Evolutionary conservation across 2,888 invertebrate species (phyloP), one percentile per base, ranked within the genome.

Genomic region (Congeria kusceri): DNA sequence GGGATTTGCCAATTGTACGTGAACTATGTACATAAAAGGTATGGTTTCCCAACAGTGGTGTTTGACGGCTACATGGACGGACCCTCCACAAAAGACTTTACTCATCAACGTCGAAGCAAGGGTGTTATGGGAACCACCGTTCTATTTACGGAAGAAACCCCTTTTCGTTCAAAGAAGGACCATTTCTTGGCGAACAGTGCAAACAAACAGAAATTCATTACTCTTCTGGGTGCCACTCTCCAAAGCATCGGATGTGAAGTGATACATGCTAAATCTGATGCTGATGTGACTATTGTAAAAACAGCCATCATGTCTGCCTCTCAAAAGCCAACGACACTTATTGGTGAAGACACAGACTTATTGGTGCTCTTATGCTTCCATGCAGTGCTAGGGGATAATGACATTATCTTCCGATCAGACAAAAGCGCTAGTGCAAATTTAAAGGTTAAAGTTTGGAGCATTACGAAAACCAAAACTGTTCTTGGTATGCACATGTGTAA

Each of bases 271-370:
- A 27, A 15, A 5, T 79, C 74, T 20, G 87, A 88, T 77, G 88
- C 88, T 25, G 86, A 89, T 76, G 11, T 84, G 3, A 47, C 84
- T 11, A 87, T 89, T 70, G 86, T 75, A 1, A 20, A 79, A 29
- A 88, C 85, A 39, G 83, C 85, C 23, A 58, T 85, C 18, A 49
- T 61, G n/a, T 47, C 28, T 39, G 64, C 87, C 28, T 46, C 47
- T 27, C n/a, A 23, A 44, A 32, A 23, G 11, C 39, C 20, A 1
- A 83, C 85, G 49, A 67, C 66, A n/a, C 20, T 88, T 5, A 64
- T 88, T 44, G 89, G 86, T 9, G 88, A 88, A 62, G 89, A 90
- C 59, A 90, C 88, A 23, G 87, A 89, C 68, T 58, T 90, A 15
- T 68, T 90, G 0, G 76, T 87, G 18, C 76, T 88, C 9, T 56